These are phyloP conservation scores for Premnoplex brunnescens DNA, from an alignment of 2,797 vertebrate species.

Conservation along the genomic window DNA sequence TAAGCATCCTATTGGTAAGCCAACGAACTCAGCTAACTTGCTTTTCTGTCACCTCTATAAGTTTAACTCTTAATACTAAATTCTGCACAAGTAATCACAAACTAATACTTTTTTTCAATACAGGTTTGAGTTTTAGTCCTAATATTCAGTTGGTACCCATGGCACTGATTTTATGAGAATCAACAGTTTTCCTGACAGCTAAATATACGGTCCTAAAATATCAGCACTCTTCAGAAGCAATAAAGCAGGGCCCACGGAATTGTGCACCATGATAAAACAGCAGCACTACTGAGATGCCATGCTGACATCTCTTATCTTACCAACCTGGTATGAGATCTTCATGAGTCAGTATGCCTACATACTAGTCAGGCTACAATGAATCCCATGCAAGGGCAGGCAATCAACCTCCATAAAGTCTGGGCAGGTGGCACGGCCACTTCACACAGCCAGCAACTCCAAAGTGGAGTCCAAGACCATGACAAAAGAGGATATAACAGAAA, in stretches of 20 bases:
- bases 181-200: not conserved
- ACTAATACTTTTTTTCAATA: not conserved
- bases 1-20: not conserved
- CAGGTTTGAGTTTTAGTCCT: not conserved
- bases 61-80: not conserved
- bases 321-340: not conserved
- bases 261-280: rapidly evolving
- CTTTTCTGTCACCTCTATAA: not conserved
- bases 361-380: not conserved
- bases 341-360: not conserved
- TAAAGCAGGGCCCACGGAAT: not conserved
- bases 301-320: not conserved
- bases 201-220: not conserved
- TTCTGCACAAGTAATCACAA: not conserved
- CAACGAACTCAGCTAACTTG: not conserved
- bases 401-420: not conserved
- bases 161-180: not conserved
- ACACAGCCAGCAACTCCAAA: not conserved
- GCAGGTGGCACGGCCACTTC: not conserved
- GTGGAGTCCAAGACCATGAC: not conserved
- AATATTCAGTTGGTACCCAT: not conserved
- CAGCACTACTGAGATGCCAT: not conserved
- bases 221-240: not conserved
- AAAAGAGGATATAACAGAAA: not conserved
- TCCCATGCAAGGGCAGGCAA: not conserved